Evolutionary conservation across 2,797 vertebrate species (phyloP).

Genomic region (Vespertilio murinus): DNA sequence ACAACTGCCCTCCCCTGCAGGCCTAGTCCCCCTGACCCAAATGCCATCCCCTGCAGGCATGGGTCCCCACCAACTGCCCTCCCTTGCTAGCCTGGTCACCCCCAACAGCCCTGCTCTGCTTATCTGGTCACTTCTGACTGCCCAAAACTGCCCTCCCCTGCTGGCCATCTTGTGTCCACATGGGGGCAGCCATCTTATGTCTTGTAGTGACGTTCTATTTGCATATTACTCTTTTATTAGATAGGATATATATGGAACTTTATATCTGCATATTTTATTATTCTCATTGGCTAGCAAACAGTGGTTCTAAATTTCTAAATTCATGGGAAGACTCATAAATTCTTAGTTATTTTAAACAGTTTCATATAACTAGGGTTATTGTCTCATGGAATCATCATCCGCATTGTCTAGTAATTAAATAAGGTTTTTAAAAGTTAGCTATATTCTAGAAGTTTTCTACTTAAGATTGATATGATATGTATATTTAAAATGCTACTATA

Average conservation of each 20-base stretch:
- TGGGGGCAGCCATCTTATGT: too few species aligned
- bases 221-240: too few species aligned
- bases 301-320: slow-evolving; percentile 15
- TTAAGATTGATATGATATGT: background rate
- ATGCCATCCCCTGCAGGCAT: too few species aligned
- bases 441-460: background rate
- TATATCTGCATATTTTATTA: background rate
- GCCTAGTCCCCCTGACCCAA: too few species aligned
- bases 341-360: background rate
- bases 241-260: background rate
- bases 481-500: background rate
- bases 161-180: too few species aligned
- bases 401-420: background rate
- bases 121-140: too few species aligned
- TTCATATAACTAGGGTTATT: background rate
- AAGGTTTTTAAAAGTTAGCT: background rate
- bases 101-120: too few species aligned
- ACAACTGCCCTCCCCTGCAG: too few species aligned
- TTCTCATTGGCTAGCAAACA: background rate
- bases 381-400: background rate
- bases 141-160: too few species aligned
- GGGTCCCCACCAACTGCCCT: too few species aligned
- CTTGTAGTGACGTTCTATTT: too few species aligned
- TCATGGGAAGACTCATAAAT: background rate
- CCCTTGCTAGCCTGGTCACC: too few species aligned